These are phyloP conservation scores for Philonicus albiceps DNA, from an alignment of 2,888 invertebrate species.

Conservation along the genomic window DNA sequence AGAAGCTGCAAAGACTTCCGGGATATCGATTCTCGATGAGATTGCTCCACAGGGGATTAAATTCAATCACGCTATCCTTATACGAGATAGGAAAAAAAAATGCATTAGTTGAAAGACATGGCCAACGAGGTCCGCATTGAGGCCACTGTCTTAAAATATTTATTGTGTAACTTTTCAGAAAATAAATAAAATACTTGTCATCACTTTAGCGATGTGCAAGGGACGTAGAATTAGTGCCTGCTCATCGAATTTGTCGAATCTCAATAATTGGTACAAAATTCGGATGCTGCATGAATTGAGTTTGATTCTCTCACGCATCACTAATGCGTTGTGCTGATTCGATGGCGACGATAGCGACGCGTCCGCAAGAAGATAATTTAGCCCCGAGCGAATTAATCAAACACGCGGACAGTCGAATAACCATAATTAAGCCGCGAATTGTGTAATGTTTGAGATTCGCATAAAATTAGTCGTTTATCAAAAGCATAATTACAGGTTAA, in stretches of 20 bases:
- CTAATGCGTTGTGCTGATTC: background rate
- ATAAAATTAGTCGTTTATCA: conserved; percentile 25
- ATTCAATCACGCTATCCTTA: background rate
- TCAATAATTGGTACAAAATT: background rate
- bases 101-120: background rate
- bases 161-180: background rate
- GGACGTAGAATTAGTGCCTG: background rate
- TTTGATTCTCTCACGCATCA: background rate
- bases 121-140: background rate
- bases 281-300: background rate
- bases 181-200: background rate
- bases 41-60: background rate
- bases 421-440: conserved; percentile 29
- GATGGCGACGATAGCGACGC: background rate
- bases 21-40: background rate
- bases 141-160: background rate
- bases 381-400: conserved; percentile 13
- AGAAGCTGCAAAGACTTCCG: background rate
- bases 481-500: conserved; percentile 35
- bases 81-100: background rate
- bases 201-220: background rate
- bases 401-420: conserved; percentile 11
- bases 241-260: background rate
- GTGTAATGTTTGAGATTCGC: conserved; percentile 30
- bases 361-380: background rate